Evolutionary conservation across 2,888 invertebrate genomes (phyloP).

Genomic region (Zhengitettix transpicula): DNA sequence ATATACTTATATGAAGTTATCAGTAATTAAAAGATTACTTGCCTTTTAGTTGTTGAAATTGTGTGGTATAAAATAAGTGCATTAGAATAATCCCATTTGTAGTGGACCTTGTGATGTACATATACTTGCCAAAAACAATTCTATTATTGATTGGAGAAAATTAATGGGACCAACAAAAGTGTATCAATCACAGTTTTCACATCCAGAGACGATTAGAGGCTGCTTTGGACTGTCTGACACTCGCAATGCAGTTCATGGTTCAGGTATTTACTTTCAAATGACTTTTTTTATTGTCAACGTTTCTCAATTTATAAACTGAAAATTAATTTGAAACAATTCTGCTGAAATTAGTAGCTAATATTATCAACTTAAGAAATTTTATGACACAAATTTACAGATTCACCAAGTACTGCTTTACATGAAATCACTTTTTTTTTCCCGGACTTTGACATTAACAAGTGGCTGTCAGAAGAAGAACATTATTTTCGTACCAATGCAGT

Average conservation of each 20-base stretch:
- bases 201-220: conserved; percentile 65
- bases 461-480: conserved; percentile 24
- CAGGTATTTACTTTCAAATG: conserved; percentile 42
- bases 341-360: too few relatives aligned
- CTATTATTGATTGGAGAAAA: conserved; percentile 62
- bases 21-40: too few relatives aligned
- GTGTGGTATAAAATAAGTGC: too few relatives aligned
- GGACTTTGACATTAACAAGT: conserved; percentile 50
- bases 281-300: conserved; percentile 2
- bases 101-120: conserved; percentile 76
- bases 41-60: too few relatives aligned
- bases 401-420: conserved; percentile 47
- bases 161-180: conserved; percentile 86
- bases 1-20: too few relatives aligned
- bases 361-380: too few relatives aligned
- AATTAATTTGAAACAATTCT: too few relatives aligned
- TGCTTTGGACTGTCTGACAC: conserved; percentile 84
- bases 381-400: conserved; percentile 39
- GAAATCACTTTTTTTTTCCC: conserved; percentile 79
- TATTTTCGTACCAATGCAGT: neutral
- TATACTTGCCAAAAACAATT: conserved; percentile 58
- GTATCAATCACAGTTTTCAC: conserved; percentile 56
- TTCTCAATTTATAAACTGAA: too few relatives aligned
- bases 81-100: conserved; percentile 16
- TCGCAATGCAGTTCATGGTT: conserved; percentile 86